These are phyloP conservation scores for Phalacrocorax brasilianus DNA, from an alignment of 2,113 vertebrate genomes.

Conservation along the genomic window DNA sequence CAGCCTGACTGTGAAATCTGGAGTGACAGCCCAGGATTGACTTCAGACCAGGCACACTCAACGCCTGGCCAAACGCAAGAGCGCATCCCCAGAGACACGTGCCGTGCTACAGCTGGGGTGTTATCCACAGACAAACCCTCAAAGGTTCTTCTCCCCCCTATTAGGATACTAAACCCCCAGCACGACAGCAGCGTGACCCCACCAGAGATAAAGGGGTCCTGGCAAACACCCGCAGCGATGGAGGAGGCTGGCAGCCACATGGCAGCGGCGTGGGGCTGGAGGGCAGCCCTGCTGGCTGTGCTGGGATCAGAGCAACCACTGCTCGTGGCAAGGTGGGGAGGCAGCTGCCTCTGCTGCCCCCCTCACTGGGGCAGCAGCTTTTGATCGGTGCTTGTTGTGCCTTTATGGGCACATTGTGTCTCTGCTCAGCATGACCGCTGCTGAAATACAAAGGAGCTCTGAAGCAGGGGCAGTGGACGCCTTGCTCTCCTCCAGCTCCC, in stretches of 20 bases:
- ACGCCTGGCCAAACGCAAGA: background rate
- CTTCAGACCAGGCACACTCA: background rate
- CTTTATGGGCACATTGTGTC: background rate
- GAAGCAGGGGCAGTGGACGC: background rate
- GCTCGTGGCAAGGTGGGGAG: background rate
- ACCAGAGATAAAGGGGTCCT: background rate
- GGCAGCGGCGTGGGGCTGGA: background rate
- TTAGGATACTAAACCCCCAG: background rate
- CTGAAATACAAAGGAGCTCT: background rate
- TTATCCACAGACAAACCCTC: background rate
- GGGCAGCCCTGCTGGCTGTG: background rate
- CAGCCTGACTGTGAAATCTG: background rate
- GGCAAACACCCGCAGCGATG: rapidly evolving
- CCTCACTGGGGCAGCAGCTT: background rate
- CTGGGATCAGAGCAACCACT: background rate
- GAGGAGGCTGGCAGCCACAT: background rate
- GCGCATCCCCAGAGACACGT: background rate
- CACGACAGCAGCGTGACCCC: rapidly evolving
- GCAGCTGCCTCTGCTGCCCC: background rate
- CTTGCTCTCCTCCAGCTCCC: background rate
- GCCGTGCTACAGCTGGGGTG: background rate
- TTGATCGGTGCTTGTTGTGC: background rate
- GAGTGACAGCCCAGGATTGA: background rate
- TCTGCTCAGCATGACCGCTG: background rate
- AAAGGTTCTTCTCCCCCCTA: background rate